Conservation (phyloP, 2,888 invertebrate genomes). For the Exephanes ischioxanthus region DNA sequence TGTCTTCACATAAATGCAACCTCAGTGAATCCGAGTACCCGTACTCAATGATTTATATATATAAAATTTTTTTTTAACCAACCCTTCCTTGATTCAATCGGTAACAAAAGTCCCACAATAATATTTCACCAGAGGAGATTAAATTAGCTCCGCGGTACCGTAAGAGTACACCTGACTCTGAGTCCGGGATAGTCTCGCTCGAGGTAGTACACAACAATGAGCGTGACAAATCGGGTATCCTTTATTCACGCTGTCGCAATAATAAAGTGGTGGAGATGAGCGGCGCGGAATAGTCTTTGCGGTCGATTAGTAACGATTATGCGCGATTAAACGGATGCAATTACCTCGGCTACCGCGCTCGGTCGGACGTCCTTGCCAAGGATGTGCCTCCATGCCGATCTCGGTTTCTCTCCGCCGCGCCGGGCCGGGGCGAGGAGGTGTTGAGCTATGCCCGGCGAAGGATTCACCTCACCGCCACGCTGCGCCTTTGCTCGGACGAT, state of each 20-base stretch:
- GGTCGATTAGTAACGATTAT: conserved; percentile 82
- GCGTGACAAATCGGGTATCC: conserved; percentile 76
- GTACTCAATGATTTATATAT: too few species aligned
- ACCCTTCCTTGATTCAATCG: not conserved
- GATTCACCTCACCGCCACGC: conserved; percentile 27
- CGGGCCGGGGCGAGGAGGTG: conserved; percentile 15
- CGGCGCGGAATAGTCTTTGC: conserved; percentile 79
- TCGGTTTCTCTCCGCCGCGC: conserved; percentile 16
- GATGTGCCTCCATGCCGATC: conserved; percentile 70
- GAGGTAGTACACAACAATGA: conserved; percentile 36
- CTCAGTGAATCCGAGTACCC: too few species aligned
- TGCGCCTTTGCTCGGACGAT: not conserved
- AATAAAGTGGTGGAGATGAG: conserved; percentile 76
- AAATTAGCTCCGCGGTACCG: not conserved
- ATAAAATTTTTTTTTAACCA: not conserved
- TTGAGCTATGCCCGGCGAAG: conserved; percentile 10
- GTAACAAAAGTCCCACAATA: not conserved
- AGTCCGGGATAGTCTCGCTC: not conserved
- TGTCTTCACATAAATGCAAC: too few species aligned
- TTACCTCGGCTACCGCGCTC: conserved; percentile 71
- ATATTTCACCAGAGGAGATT: not conserved
- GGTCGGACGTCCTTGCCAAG: conserved; percentile 80
- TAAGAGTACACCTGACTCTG: not conserved
- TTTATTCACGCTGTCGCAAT: conserved; percentile 77
- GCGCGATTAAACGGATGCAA: conserved; percentile 81